phyloP scores from a whole-genome alignment of 1,140 invertebrate species.

The Oedothorax gibbosus region DNA sequence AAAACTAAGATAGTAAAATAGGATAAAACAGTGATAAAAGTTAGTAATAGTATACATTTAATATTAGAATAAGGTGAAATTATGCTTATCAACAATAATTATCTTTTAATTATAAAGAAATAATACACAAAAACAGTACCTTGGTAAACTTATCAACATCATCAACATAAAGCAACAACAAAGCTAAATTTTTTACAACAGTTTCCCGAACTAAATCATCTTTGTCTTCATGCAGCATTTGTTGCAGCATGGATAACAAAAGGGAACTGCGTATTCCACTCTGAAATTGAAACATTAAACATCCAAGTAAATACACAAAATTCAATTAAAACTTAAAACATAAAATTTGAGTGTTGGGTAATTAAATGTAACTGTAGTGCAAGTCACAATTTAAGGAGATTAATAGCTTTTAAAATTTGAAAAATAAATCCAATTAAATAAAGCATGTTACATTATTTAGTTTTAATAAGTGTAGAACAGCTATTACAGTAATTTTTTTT shows the following conservation, averaged over 20 bases:
- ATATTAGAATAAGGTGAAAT: too few species aligned
- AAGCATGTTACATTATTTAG: too few species aligned
- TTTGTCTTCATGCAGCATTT: slow-evolving; percentile 80
- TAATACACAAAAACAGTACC: slow-evolving; percentile 66
- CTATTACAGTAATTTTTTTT: too few species aligned
- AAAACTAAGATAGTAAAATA: too few species aligned
- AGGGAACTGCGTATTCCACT: slow-evolving; percentile 78
- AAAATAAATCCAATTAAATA: too few species aligned
- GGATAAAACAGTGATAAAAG: too few species aligned
- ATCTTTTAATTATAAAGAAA: not conserved
- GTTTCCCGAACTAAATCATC: slow-evolving; percentile 76
- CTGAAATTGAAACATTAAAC: slow-evolving; percentile 65
- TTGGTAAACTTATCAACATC: slow-evolving; percentile 79
- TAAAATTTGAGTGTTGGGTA: not conserved
- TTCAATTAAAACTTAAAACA: not conserved
- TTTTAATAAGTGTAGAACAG: too few species aligned
- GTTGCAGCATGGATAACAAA: slow-evolving; percentile 80
- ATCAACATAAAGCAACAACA: slow-evolving; percentile 76
- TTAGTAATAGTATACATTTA: too few species aligned
- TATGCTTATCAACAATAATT: too few species aligned
- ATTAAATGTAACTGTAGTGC: too few species aligned
- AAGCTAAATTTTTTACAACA: slow-evolving; percentile 75
- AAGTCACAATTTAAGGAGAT: too few species aligned
- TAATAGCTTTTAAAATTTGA: too few species aligned
- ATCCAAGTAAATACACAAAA: not conserved